phyloP scores from a whole-genome alignment of 2,888 invertebrate genomes.

The Hirtodrosophila confusa region DNA sequence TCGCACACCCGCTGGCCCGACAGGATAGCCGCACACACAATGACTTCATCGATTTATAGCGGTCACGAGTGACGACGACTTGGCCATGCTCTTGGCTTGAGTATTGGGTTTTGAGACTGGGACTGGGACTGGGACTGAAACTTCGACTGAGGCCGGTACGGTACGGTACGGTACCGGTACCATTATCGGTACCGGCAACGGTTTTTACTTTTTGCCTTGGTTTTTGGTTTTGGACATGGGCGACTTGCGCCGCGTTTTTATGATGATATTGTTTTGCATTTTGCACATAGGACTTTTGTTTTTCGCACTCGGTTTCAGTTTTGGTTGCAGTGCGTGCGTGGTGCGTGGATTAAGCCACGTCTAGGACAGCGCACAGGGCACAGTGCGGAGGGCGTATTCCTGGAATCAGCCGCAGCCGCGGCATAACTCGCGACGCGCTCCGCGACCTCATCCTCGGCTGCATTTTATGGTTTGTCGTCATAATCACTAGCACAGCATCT shows the following conservation, averaged over 20 bases:
- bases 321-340: slow-evolving; percentile 40
- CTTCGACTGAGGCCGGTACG: neutral
- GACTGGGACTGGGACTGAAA: neutral
- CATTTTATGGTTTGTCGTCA: slow-evolving; percentile 77
- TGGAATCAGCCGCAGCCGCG: slow-evolving; percentile 52
- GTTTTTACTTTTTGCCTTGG: slow-evolving; percentile 13
- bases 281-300: slow-evolving; percentile 41
- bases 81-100: slow-evolving; percentile 31
- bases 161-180: neutral
- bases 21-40: slow-evolving; percentile 62
- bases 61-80: slow-evolving; percentile 69
- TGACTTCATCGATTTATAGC: slow-evolving; percentile 80
- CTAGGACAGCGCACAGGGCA: slow-evolving; percentile 43
- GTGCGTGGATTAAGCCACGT: slow-evolving; percentile 67
- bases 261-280: slow-evolving; percentile 76
- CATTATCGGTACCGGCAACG: slow-evolving; percentile 3
- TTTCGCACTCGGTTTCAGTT: slow-evolving; percentile 35
- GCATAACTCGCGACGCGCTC: slow-evolving; percentile 53
- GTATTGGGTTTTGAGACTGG: slow-evolving; percentile 23
- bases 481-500: slow-evolving; percentile 70
- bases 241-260: slow-evolving; percentile 66
- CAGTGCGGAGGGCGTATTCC: slow-evolving; percentile 36
- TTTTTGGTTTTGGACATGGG: slow-evolving; percentile 48
- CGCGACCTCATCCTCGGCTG: slow-evolving; percentile 58
- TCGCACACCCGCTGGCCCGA: slow-evolving; percentile 2